Evolutionary conservation across 1,140 invertebrate genomes (phyloP).

Genomic region (Sinella curviseta): DNA sequence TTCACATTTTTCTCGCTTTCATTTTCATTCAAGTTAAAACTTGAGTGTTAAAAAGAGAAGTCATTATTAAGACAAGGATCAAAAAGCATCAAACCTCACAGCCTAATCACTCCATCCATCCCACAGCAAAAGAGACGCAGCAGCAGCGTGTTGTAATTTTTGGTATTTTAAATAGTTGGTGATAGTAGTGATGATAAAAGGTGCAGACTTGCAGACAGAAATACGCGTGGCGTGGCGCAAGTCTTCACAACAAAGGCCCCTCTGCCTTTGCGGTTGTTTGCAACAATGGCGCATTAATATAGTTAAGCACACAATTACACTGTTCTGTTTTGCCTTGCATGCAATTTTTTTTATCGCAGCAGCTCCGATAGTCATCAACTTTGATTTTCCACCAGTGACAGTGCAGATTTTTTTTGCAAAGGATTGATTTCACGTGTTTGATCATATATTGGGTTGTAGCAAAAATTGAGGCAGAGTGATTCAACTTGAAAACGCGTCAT

Average conservation of each 20-base stretch:
- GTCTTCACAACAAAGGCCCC: not conserved
- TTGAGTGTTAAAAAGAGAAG: not conserved
- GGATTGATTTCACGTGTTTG: not conserved
- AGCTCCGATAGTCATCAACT: not conserved
- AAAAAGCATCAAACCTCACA: not conserved
- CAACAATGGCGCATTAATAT: no score
- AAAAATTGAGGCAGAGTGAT: no score
- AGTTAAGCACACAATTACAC: no score
- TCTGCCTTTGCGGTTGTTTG: not conserved
- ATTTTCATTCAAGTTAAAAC: slow-evolving; percentile 12
- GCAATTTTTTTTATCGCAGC: not conserved
- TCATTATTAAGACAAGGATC: slow-evolving; percentile 1
- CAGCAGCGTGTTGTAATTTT: no score
- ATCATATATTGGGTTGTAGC: no score
- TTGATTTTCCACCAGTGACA: not conserved
- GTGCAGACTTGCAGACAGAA: no score
- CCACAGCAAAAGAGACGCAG: not conserved
- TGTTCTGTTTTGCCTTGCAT: no score
- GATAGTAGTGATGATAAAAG: not conserved
- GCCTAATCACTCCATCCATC: not conserved
- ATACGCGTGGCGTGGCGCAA: not conserved
- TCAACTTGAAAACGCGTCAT: no score
- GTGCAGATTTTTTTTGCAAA: not conserved
- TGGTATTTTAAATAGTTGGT: no score
- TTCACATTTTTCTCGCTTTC: not conserved